phyloP scores from a whole-genome alignment of 1,140 invertebrate species.

The Coelopa frigida region DNA sequence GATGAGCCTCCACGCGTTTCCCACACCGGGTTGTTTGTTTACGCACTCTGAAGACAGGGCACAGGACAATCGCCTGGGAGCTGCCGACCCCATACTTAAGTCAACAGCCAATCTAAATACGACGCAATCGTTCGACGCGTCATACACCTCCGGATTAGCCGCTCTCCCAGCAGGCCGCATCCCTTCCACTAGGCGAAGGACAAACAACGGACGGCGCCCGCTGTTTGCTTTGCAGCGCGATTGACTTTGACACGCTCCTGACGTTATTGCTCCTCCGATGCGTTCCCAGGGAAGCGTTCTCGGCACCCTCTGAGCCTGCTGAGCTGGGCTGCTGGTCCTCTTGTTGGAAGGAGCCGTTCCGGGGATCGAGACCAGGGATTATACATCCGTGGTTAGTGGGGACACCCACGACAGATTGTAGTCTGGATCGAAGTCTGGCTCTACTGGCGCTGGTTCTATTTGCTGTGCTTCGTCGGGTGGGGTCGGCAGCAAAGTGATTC shows the following conservation, averaged over 20 bases:
- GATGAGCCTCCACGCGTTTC: neutral
- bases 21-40: conserved; percentile 13
- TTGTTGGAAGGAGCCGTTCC: conserved; percentile 1
- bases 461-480: neutral
- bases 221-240: conserved; percentile 8
- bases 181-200: neutral
- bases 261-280: conserved; percentile 7
- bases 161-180: neutral
- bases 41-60: neutral
- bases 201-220: conserved; percentile 8
- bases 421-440: conserved; percentile 7
- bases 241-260: conserved; percentile 12
- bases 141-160: conserved; percentile 1
- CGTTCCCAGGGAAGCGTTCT: neutral
- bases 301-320: neutral
- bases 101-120: neutral
- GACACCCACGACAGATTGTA: neutral
- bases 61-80: neutral
- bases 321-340: neutral
- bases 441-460: neutral
- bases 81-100: neutral
- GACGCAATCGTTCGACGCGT: neutral
- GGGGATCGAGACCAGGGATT: neutral
- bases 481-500: neutral
- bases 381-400: neutral